These are phyloP conservation scores for Incurvaria masculella DNA, from an alignment of 2,888 invertebrate species.

Conservation along the genomic window DNA sequence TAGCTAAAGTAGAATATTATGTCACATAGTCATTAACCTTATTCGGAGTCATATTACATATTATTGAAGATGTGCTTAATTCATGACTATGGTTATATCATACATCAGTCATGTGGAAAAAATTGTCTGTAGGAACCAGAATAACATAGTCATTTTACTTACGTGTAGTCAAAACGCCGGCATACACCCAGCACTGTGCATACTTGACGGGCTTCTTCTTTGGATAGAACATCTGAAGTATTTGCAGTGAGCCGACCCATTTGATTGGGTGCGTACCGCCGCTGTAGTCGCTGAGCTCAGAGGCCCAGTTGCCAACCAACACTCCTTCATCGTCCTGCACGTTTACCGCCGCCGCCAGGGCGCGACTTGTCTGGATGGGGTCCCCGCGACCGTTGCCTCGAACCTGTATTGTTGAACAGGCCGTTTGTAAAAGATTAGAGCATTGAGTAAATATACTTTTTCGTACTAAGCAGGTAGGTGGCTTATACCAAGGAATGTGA, in stretches of 20 bases:
- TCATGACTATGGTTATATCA: too few relatives aligned
- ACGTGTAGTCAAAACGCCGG: constrained; percentile 86
- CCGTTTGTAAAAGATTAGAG: too few relatives aligned
- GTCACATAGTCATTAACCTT: too few relatives aligned
- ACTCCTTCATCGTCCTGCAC: constrained; percentile 86
- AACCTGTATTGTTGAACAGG: constrained; percentile 33
- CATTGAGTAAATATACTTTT: too few relatives aligned
- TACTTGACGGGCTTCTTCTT: constrained; percentile 87
- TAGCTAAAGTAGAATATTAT: too few relatives aligned
- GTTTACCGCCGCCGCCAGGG: constrained; percentile 85
- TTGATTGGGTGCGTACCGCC: constrained; percentile 85
- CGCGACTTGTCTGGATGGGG: constrained; percentile 72
- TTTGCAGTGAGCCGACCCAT: constrained; percentile 87
- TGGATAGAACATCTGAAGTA: constrained; percentile 79
- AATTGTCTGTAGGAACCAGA: too few relatives aligned
- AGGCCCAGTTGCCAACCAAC: constrained; percentile 84
- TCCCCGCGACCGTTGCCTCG: constrained; percentile 67
- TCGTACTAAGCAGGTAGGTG: too few relatives aligned
- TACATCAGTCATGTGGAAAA: too few relatives aligned
- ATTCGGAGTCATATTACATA: too few relatives aligned
- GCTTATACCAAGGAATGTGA: too few relatives aligned
- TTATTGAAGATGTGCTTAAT: too few relatives aligned
- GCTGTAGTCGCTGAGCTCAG: constrained; percentile 77
- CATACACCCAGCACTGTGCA: constrained; percentile 95
- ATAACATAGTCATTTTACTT: too few relatives aligned